phyloP scores from a whole-genome alignment of 35 echinoderm and acorn worm genomes.

The Strongylocentrotus purpuratus region DNA sequence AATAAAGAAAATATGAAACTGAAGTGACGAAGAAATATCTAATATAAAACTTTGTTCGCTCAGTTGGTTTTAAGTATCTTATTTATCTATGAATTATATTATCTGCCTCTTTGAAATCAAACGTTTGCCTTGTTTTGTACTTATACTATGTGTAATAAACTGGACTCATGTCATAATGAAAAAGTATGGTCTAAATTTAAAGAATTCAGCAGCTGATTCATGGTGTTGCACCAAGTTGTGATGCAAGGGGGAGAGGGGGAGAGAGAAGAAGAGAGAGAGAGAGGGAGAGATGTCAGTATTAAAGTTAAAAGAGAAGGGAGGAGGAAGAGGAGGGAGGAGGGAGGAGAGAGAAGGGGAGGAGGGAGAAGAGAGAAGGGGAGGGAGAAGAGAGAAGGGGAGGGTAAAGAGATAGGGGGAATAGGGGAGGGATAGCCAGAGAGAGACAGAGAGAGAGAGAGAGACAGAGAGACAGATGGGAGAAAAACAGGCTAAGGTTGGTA shows the following conservation, averaged over 20 bases:
- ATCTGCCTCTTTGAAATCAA: not conserved
- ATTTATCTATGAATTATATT: not conserved
- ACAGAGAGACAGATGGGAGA: no score
- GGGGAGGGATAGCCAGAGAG: no score
- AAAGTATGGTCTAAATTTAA: no score
- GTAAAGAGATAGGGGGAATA: no score
- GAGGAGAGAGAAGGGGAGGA: no score
- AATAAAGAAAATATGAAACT: not conserved
- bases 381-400: no score
- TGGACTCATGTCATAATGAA: not conserved
- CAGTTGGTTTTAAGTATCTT: not conserved
- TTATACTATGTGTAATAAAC: not conserved
- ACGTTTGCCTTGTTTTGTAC: not conserved
- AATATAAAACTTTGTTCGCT: not conserved
- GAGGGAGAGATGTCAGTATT: not conserved
- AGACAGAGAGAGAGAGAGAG: no score
- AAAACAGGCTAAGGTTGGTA: no score
- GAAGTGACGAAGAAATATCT: not conserved
- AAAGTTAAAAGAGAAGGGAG: not conserved
- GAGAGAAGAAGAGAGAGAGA: not conserved
- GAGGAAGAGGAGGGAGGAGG: no score
- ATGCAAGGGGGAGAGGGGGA: not conserved
- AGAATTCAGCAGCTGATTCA: not conserved
- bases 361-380: no score
- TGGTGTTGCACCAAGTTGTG: not conserved